A percentile compares a stretch with the other conserved stretches of the same genome.
Conservation (phyloP, 1,140 invertebrate species). For the Pseudomyrmex dendroicus region DNA sequence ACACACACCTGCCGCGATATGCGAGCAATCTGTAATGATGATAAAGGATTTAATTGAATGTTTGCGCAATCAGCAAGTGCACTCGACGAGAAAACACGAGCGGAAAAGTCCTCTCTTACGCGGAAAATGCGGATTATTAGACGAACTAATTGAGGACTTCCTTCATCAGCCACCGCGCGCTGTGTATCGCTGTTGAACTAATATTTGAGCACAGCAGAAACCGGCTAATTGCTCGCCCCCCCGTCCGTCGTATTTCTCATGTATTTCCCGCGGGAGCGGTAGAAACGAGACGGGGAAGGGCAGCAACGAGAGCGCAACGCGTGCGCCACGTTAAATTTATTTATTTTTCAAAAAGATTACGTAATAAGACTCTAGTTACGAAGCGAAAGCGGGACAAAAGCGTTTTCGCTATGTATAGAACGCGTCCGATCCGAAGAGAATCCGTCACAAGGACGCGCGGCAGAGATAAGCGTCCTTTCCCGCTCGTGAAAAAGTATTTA, state of each 20-base stretch:
- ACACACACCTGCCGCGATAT: not conserved
- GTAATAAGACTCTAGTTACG: no score
- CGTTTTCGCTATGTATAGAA: no score
- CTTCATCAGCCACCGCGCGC: constrained; percentile 1
- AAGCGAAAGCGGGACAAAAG: no score
- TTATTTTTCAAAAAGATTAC: no score
- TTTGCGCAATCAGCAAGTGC: not conserved
- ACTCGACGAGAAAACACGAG: not conserved
- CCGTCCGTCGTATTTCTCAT: not conserved
- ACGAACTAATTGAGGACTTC: constrained; percentile 13
- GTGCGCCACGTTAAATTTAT: no score
- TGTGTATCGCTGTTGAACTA: constrained; percentile 2
- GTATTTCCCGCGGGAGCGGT: not conserved
- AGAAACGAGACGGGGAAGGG: no score
- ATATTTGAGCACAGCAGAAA: constrained; percentile 44
- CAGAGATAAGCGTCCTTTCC: not conserved
- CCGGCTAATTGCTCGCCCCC: constrained; percentile 20
- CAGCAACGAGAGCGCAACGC: not conserved
- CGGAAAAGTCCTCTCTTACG: not conserved
- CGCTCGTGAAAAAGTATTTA: constrained; percentile 30
- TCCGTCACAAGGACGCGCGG: not conserved
- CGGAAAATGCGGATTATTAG: constrained; percentile 12
- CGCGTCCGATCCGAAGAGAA: not conserved
- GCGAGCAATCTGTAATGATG: not conserved
- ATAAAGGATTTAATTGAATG: not conserved